Evolutionary conservation across 2,888 invertebrate species (phyloP), one percentile per base, ranked within the genome.

Genomic region (Patella ulyssiponensis): DNA sequence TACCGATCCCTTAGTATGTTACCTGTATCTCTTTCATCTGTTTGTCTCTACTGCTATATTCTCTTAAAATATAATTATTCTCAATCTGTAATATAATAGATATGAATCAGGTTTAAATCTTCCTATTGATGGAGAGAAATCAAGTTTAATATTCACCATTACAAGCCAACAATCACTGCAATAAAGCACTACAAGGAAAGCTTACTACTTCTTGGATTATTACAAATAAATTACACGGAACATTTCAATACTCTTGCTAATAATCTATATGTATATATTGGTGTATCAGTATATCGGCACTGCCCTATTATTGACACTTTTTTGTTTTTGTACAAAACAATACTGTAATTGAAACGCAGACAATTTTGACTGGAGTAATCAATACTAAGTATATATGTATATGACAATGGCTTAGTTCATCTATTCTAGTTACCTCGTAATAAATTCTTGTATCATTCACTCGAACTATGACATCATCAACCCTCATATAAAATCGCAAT

Each of bases 381-480:
- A 27, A 27, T 2, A 27, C 27, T 27, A 27, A 3, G 27, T 27
- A 27, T 27, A 27, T 27, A 27, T n/a, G n/a, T 27, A 27, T 27
- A 27, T 27, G 27, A 27, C 27, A 27, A 27, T 27, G 27, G 27
- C 27, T 27, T 2, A 27, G 27, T 27, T 27, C 2, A 27, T 27
- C 27, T 27, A 27, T 9, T 44, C 9, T 44, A 20, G 77, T 75
- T 79, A 91, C 90, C 89, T 91, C 88, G 81, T 90, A 88, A 81
- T 89, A 88, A 11, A 91, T 69, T 74, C 91, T 84, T 0, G 98
- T 98, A 90, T 98, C 98, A 87, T 96, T 95, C 69, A 97, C 94
- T 83, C 96, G 93, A 1, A 98, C 94, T 92, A 98, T 92, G 1
- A 99, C 98, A 90, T 96, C 95, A 91, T 99, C 99, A 2, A 99